These are phyloP conservation scores for Drosophila navojoa DNA, from an alignment of 1,140 invertebrate genomes.

Conservation along the genomic window DNA sequence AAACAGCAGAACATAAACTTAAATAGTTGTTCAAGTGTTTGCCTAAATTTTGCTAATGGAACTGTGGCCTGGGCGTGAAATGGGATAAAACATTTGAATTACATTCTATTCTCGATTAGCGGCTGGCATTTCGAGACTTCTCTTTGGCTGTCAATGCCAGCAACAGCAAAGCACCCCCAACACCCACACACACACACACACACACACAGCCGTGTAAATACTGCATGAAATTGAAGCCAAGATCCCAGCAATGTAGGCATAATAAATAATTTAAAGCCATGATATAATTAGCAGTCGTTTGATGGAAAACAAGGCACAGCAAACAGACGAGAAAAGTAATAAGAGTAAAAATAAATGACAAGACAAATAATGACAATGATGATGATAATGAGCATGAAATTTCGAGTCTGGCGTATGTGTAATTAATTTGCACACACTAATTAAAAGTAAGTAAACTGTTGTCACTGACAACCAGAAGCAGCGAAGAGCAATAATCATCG, in stretches of 20 bases:
- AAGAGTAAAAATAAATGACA: not conserved
- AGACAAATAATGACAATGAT: not conserved
- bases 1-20: too few species aligned
- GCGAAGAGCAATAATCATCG: slow-evolving; percentile 26
- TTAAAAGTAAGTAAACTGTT: slow-evolving; percentile 66
- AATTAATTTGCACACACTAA: slow-evolving; percentile 49
- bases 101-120: slow-evolving; percentile 23
- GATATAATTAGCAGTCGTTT: slow-evolving; percentile 40
- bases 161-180: too few species aligned
- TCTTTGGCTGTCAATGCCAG: slow-evolving; percentile 7
- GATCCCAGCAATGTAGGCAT: slow-evolving; percentile 20
- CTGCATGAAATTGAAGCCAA: slow-evolving; percentile 10
- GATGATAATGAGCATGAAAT: slow-evolving; percentile 4
- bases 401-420: slow-evolving; percentile 28
- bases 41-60: too few species aligned
- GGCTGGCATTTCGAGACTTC: not conserved
- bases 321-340: not conserved
- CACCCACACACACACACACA: not conserved
- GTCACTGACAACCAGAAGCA: slow-evolving; percentile 14
- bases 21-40: too few species aligned
- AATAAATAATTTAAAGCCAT: slow-evolving; percentile 41
- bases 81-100: slow-evolving; percentile 22
- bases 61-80: slow-evolving; percentile 3
- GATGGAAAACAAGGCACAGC: slow-evolving; percentile 3
- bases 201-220: not conserved